These are phyloP conservation scores for Tricholauxania praeusta DNA, from an alignment of 2,888 invertebrate species.

Conservation along the genomic window DNA sequence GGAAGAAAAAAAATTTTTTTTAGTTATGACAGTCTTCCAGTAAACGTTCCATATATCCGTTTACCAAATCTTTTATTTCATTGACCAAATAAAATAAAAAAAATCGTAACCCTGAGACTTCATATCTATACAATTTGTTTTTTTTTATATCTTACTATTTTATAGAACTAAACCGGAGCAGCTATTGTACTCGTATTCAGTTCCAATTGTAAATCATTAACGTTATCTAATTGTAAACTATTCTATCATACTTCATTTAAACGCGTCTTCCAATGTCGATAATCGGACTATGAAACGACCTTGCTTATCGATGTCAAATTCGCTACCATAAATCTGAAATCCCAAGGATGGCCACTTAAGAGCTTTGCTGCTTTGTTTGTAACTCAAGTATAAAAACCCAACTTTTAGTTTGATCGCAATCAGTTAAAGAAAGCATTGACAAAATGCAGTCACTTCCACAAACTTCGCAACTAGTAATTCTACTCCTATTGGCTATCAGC, in stretches of 20 bases:
- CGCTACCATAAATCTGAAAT: slow-evolving; percentile 9
- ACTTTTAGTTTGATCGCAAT: not conserved
- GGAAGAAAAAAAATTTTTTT: too few species aligned
- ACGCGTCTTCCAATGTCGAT: not conserved
- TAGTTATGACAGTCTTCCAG: too few species aligned
- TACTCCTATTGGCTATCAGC: not conserved
- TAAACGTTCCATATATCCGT: too few species aligned
- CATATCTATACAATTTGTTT: too few species aligned
- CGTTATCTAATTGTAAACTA: not conserved
- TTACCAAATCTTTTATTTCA: too few species aligned
- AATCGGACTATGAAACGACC: slow-evolving; percentile 8
- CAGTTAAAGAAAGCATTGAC: not conserved
- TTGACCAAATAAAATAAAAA: too few species aligned
- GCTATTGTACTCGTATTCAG: too few species aligned
- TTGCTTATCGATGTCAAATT: not conserved
- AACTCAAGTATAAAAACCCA: slow-evolving; percentile 6
- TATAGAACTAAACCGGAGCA: too few species aligned
- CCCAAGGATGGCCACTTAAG: not conserved
- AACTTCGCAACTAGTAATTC: not conserved
- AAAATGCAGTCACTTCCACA: not conserved
- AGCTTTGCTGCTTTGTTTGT: not conserved
- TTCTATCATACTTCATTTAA: not conserved
- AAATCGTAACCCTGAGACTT: too few species aligned
- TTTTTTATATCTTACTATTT: too few species aligned
- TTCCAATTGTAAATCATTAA: not conserved